phyloP scores from a whole-genome alignment of 2,888 invertebrate genomes.

The Xanthia togata region DNA sequence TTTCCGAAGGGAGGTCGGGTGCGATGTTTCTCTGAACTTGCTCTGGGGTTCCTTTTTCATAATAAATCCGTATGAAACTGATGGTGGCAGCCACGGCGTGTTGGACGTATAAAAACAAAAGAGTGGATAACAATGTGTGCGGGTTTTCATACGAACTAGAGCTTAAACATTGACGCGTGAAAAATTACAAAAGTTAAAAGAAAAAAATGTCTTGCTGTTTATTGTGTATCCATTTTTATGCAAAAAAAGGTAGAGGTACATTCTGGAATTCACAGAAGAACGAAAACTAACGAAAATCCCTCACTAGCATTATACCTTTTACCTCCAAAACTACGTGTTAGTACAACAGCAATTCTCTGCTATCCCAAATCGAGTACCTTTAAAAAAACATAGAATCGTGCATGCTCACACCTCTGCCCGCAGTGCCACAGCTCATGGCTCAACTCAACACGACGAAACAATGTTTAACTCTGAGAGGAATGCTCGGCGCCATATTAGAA shows the following conservation, averaged over 20 bases:
- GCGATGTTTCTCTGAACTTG: slow-evolving; percentile 23
- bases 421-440: slow-evolving; percentile 10
- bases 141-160: neutral
- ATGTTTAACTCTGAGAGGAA: slow-evolving; percentile 43
- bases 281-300: neutral
- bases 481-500: slow-evolving; percentile 42
- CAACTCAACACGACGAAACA: slow-evolving; percentile 37
- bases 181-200: no score
- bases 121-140: slow-evolving; percentile 12
- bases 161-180: neutral
- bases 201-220: neutral
- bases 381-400: neutral
- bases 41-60: slow-evolving; percentile 25
- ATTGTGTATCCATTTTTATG: neutral
- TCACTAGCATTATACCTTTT: neutral
- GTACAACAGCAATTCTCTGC: neutral
- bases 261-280: neutral
- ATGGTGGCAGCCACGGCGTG: slow-evolving; percentile 12
- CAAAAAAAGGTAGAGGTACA: neutral
- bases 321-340: neutral
- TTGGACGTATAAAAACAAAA: slow-evolving; percentile 19
- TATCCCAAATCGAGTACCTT: neutral
- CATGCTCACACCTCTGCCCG: neutral
- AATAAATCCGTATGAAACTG: slow-evolving; percentile 40
- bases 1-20: slow-evolving; percentile 12